phyloP scores from a whole-genome alignment of 2,113 vertebrate genomes.

The Saimiri boliviensis region DNA sequence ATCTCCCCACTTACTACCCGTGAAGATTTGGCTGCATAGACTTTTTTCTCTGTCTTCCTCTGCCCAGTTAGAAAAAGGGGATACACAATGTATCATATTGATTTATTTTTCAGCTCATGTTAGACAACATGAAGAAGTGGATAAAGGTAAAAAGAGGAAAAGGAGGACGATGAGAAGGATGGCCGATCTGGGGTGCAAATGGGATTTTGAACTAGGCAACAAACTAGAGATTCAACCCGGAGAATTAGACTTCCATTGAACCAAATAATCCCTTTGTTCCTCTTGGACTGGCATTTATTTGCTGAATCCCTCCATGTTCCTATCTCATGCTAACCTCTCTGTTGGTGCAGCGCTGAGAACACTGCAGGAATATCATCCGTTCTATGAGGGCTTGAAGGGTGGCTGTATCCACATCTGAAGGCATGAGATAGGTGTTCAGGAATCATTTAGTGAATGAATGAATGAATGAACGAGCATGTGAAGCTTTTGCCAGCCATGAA shows the following conservation, averaged over 20 bases:
- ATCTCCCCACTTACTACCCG: neutral
- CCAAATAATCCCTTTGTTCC: neutral
- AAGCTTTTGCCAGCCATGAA: neutral
- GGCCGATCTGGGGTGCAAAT: accelerated
- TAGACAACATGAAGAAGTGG: accelerated
- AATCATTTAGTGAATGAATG: neutral
- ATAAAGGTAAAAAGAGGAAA: neutral
- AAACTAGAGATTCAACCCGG: neutral
- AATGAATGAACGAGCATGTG: neutral
- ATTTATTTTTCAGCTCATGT: neutral
- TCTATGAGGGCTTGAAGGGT: neutral
- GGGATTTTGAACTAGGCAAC: neutral
- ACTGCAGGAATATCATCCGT: too few relatives aligned
- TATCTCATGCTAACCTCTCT: neutral
- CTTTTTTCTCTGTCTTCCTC: neutral
- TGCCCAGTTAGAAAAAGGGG: neutral
- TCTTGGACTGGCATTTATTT: neutral
- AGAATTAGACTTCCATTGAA: accelerated
- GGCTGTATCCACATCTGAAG: neutral
- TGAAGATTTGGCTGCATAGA: too few relatives aligned
- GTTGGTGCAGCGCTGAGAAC: neutral
- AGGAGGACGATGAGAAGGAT: accelerated
- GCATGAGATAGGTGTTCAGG: neutral
- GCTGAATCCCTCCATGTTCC: accelerated
- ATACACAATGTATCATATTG: too few relatives aligned